Evolutionary conservation across 1,140 invertebrate species (phyloP).

Genomic region (Lordiphosa mommai): DNA sequence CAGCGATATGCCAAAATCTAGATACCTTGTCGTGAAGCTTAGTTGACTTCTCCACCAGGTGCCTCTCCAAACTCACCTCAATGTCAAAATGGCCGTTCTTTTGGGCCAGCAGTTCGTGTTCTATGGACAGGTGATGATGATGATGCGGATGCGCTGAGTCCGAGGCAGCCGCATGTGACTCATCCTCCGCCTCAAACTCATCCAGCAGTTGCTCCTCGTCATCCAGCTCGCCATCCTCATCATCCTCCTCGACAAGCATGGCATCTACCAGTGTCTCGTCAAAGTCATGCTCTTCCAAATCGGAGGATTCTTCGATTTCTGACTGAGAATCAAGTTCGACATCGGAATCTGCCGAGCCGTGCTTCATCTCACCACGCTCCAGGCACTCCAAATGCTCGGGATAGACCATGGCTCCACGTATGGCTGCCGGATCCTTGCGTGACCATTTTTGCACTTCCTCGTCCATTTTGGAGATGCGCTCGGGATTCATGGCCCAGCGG

Average conservation of each 20-base stretch:
- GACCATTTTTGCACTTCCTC: slow-evolving; percentile 98
- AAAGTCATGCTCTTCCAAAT: slow-evolving; percentile 80
- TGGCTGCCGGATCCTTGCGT: slow-evolving; percentile 92
- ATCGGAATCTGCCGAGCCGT: slow-evolving; percentile 82
- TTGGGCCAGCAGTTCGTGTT: slow-evolving; percentile 37
- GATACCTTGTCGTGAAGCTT: slow-evolving; percentile 17
- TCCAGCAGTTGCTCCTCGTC: slow-evolving; percentile 53
- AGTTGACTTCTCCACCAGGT: slow-evolving; percentile 3
- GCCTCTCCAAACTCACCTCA: slow-evolving; percentile 53
- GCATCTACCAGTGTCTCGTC: slow-evolving; percentile 80
- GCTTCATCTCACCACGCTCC: slow-evolving; percentile 92
- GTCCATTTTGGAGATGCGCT: slow-evolving; percentile 97
- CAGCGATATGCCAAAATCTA: not conserved
- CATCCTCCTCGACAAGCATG: slow-evolving; percentile 72
- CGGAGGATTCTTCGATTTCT: slow-evolving; percentile 80
- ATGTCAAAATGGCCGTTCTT: slow-evolving; percentile 67
- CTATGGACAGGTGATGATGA: slow-evolving; percentile 33
- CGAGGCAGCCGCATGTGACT: slow-evolving; percentile 3
- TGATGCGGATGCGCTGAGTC: slow-evolving; percentile 11
- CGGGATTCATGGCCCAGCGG: slow-evolving; percentile 97
- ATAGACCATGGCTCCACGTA: slow-evolving; percentile 93
- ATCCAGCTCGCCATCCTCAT: slow-evolving; percentile 54
- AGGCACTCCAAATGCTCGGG: slow-evolving; percentile 91
- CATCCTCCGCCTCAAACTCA: slow-evolving; percentile 41
- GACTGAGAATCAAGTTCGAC: slow-evolving; percentile 82